These are phyloP conservation scores for Nymphalis io DNA, from an alignment of 1,140 invertebrate species.

Conservation along the genomic window DNA sequence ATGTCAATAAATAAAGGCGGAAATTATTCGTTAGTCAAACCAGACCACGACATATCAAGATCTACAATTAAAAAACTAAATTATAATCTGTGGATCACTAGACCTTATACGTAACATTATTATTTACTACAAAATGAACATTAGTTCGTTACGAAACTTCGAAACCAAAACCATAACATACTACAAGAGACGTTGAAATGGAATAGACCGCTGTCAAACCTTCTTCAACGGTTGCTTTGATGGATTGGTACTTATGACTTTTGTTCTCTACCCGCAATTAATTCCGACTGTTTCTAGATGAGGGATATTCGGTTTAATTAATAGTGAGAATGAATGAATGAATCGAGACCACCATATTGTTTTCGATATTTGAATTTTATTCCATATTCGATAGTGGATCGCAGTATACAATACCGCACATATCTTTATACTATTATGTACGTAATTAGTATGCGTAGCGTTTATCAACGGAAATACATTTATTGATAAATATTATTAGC, in stretches of 20 bases:
- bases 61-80: no score
- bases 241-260: conserved; percentile 66
- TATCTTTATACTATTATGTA: not conserved
- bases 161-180: conserved; percentile 19
- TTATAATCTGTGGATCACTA: no score
- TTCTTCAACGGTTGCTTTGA: conserved; percentile 54
- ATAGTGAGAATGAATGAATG: conserved; percentile 19
- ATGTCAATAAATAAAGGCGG: no score
- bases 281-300: conserved; percentile 52
- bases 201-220: conserved; percentile 59
- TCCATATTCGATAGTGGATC: not conserved
- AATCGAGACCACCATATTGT: conserved; percentile 9
- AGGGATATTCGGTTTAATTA: conserved; percentile 27
- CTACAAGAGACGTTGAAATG: conserved; percentile 26
- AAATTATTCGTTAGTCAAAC: no score
- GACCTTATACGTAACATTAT: not conserved
- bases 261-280: conserved; percentile 66
- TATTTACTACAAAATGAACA: not conserved
- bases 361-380: conserved; percentile 13
- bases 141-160: not conserved
- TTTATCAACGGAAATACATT: not conserved
- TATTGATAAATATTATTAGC: not conserved
- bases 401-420: not conserved
- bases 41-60: no score
- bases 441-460: not conserved